Base-by-base conservation (phyloP, 2,888 invertebrate species). In the Thysanoteuthis rhombus region DNA sequence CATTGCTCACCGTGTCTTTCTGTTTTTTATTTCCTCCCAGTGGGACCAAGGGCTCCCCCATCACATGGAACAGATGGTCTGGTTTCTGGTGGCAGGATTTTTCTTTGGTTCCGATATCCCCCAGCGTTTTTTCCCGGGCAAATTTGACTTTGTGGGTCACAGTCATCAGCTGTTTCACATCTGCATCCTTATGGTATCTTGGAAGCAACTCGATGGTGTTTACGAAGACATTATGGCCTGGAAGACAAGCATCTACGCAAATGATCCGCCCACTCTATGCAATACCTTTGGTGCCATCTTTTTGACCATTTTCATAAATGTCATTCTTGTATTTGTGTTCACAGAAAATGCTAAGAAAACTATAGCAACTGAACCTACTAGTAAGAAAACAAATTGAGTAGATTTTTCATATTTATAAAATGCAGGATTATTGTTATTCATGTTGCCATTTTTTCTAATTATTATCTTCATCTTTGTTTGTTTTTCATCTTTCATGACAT, bases 131-230 rank as follows among this genome's bases (percentile, higher is more conserved):
- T 95, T 95, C 91, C 96, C 97, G 6, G 97, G 97, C 47, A 95
- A 94, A 93, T 97, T 96, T 95, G 97, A 97, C 93, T 96, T 96
- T 94, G 94, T 97, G 28, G 96, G 96, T 42, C 97, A 97, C 94
- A 96, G 97, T 93, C 97, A 97, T 94, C 97, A 97, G 95, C 94
- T 97, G 90, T 97, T 97, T 94, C 97, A 97, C 94, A 95, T 97
- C 39, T 96, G 96, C 94, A 97, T 97, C 93, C 95, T 96, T 94
- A 95, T 96, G 94, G 96, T 96, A 58, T 96, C 96, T 4, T 95
- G 96, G 47, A 95, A 95, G 75, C 97, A 97, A 94, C 94, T 97
- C 93, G 97, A 97, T 94, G 96, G 95, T 6, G 95, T 97, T 92
- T 95, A 96, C 93, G 92, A 95, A n/a, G 97, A 97, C 94, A 96